Evolutionary conservation across 1,140 invertebrate species (phyloP), one percentile per base, ranked within the genome.

Genomic region (Belonocnema kinseyi): DNA sequence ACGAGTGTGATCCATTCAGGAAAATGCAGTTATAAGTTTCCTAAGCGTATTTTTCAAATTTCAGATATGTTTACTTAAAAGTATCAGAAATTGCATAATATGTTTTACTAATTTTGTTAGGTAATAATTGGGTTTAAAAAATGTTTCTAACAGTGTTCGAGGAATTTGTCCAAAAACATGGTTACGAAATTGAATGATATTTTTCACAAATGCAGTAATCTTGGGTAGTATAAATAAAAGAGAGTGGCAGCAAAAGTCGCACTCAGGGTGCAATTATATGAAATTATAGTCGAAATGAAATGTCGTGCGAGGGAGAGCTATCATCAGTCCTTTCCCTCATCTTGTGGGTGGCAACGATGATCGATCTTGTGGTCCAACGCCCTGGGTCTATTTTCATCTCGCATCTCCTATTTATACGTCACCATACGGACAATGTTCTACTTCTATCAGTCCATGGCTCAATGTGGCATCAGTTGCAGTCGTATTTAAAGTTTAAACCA

Each of bases 351-450:
- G 72, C 72, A 71, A 73, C 50, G 14, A 79, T 80, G 85, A 90
- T 89, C 87, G 88, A 89, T 90, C 85, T 83, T 81, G 80, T 78
- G 86, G 88, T 90, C 88, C 88, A 90, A 89, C 88, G 87, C 85
- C 86, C 88, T 83, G 84, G 76, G 82, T 76, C 82, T 90, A 90
- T 90, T 89, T 89, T 81, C 76, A 86, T 87, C 82, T 50, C 70
- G 73, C 58, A 78, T 85, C 76, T 81, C 84, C 88, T 89, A 90
- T 90, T 90, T 88, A 89, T 90, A 90, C 73, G 77, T 80, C 81
- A 83, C 87, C 85, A 82, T 85, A 87, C 85, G 88, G 82, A 90
- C 87, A 89, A 88, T 85, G 88, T 89, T 89, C 89, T 83, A 90
- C 87, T 89, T 89, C 84, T 89, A 89, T 89, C 85, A 80, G 76